Percentiles rank a stretch among this genome's conserved stretches.
phyloP scores from a whole-genome alignment of 2,113 vertebrate species.

The Xiphophorus couchianus region DNA sequence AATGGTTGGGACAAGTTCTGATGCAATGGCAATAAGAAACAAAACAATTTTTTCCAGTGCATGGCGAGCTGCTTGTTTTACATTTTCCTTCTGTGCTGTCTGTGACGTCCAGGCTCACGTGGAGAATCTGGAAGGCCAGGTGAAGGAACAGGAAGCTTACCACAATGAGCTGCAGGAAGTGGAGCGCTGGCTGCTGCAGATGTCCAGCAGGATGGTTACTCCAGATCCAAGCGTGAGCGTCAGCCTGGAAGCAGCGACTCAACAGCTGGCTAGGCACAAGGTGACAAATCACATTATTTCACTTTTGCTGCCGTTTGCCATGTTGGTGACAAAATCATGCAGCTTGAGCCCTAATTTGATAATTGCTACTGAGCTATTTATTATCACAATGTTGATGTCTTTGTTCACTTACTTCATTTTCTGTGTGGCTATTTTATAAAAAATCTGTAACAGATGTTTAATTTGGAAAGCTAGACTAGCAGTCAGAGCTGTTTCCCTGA shows the following conservation, averaged over 20 bases:
- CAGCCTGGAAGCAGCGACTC: conserved; percentile 90
- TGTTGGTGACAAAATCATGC: not conserved
- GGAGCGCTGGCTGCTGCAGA: conserved; percentile 95
- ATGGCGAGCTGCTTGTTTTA: not conserved
- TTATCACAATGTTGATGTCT: not conserved
- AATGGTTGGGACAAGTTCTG: conserved; percentile 77
- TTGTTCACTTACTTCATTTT: not conserved
- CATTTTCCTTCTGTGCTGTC: conserved; percentile 13
- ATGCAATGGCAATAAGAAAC: not conserved
- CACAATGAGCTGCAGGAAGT: conserved; percentile 92
- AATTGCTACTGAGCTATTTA: not conserved
- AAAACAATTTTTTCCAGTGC: not conserved
- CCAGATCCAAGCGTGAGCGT: conserved; percentile 86
- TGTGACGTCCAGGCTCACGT: conserved; percentile 79
- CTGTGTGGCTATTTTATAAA: not conserved
- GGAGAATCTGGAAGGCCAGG: conserved; percentile 83
- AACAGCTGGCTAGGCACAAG: conserved; percentile 96
- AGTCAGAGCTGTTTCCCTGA: not conserved
- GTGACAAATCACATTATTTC: conserved; percentile 68
- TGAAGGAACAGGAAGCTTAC: conserved; percentile 93
- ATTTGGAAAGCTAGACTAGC: not conserved
- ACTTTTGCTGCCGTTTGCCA: not conserved
- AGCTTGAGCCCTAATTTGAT: conserved; percentile 1
- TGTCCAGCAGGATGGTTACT: conserved; percentile 92
- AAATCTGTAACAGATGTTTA: conserved; percentile 8